Evolutionary conservation across 2,888 invertebrate species (phyloP).

Genomic region (Drosophila parthenogenetica): DNA sequence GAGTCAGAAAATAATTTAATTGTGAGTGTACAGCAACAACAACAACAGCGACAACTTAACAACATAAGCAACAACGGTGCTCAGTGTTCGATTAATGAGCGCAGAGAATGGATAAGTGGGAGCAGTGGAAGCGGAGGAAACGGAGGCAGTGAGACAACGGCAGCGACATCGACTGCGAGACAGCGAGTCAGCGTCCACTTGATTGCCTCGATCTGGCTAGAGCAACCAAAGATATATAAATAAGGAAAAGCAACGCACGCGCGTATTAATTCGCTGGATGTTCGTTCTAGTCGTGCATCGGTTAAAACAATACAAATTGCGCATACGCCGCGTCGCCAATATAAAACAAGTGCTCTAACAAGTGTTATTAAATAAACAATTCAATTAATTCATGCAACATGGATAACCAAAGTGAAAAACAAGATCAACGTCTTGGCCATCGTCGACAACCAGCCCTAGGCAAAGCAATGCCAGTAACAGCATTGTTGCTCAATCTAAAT

Average conservation of each 20-base stretch:
- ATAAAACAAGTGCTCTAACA: conserved; percentile 6
- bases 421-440: conserved; percentile 73
- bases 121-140: conserved; percentile 33
- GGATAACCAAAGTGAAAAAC: conserved; percentile 37
- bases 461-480: conserved; percentile 84
- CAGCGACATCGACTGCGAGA: conserved; percentile 30
- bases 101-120: conserved; percentile 29
- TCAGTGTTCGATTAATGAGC: conserved; percentile 55
- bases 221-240: conserved; percentile 83
- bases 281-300: conserved; percentile 66
- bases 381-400: conserved; percentile 9
- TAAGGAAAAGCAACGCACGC: conserved; percentile 84
- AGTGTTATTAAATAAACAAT: conserved; percentile 5
- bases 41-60: conserved; percentile 34
- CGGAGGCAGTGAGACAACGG: conserved; percentile 14
- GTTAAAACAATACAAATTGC: conserved; percentile 28
- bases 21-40: conserved; percentile 53
- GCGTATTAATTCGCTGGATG: conserved; percentile 74
- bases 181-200: conserved; percentile 67
- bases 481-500: conserved; percentile 81
- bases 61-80: conserved; percentile 32
- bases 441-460: conserved; percentile 82
- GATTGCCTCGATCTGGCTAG: conserved; percentile 84
- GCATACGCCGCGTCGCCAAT: conserved; percentile 57
- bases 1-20: conserved; percentile 54